phyloP scores from a whole-genome alignment of 2,888 invertebrate genomes.

The Drosophila atroscutellata region DNA sequence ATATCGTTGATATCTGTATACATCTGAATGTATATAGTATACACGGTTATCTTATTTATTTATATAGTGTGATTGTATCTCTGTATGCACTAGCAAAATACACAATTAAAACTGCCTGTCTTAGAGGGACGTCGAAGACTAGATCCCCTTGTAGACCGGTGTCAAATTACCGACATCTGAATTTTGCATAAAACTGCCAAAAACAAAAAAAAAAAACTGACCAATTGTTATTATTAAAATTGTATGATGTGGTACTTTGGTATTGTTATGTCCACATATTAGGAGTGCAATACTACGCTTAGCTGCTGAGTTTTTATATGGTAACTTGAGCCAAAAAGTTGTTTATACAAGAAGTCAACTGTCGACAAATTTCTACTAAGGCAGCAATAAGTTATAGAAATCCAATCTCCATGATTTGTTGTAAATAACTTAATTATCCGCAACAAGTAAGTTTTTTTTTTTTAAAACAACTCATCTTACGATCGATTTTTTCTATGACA shows the following conservation, averaged over 20 bases:
- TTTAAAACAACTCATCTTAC: not conserved
- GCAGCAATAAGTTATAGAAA: not conserved
- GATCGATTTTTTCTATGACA: not conserved
- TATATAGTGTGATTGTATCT: slow-evolving; percentile 6
- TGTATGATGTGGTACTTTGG: not conserved
- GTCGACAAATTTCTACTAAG: not conserved
- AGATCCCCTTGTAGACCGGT: not conserved
- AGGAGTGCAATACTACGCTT: not conserved
- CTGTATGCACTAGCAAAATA: slow-evolving; percentile 21
- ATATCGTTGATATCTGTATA: slow-evolving; percentile 10
- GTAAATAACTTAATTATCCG: not conserved
- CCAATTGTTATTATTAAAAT: not conserved
- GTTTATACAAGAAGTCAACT: not conserved
- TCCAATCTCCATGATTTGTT: not conserved
- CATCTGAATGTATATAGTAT: slow-evolving; percentile 14
- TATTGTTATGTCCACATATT: not conserved
- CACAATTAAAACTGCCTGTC: slow-evolving; percentile 16
- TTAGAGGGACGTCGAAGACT: not conserved
- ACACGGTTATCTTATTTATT: slow-evolving; percentile 8
- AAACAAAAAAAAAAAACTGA: not conserved
- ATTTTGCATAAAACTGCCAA: not conserved
- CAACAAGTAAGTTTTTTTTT: not conserved
- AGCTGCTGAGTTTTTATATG: not conserved
- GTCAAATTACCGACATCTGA: not conserved
- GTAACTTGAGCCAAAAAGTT: not conserved